These are phyloP conservation scores for Patiria pectinifera DNA, from an alignment of 53 echinoderm and acorn worm genomes.

Conservation along the genomic window DNA sequence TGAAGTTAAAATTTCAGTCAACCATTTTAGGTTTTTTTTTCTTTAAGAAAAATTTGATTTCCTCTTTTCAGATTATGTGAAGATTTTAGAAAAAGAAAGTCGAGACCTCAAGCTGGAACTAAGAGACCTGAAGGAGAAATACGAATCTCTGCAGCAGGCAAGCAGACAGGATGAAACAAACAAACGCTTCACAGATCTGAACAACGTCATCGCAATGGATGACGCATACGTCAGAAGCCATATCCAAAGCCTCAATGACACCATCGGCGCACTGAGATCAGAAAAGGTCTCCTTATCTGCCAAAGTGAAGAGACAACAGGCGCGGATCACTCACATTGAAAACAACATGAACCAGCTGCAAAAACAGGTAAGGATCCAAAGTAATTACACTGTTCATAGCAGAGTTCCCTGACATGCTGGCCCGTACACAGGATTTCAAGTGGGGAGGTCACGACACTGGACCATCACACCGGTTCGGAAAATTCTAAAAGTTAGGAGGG, in stretches of 20 bases:
- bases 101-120: constrained; percentile 81
- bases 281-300: constrained; percentile 76
- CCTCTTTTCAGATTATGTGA: constrained; percentile 77
- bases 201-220: constrained; percentile 11
- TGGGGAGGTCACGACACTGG: no score
- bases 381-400: no score
- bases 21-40: no score
- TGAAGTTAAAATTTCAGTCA: no score
- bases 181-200: neutral
- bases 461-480: no score
- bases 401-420: no score
- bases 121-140: constrained; percentile 71
- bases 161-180: neutral
- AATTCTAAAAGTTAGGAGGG: no score
- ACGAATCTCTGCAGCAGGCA: constrained; percentile 4
- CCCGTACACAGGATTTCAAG: no score
- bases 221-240: constrained; percentile 75
- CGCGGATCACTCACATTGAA: constrained; percentile 71
- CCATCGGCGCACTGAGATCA: constrained; percentile 79
- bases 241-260: constrained; percentile 80
- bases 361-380: constrained; percentile 77
- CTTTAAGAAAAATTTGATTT: neutral
- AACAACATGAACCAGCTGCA: constrained; percentile 56
- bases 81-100: constrained; percentile 80
- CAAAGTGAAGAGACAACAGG: constrained; percentile 76